Conservation (phyloP, 2,888 invertebrate genomes). For the Chironomus riparius region DNA sequence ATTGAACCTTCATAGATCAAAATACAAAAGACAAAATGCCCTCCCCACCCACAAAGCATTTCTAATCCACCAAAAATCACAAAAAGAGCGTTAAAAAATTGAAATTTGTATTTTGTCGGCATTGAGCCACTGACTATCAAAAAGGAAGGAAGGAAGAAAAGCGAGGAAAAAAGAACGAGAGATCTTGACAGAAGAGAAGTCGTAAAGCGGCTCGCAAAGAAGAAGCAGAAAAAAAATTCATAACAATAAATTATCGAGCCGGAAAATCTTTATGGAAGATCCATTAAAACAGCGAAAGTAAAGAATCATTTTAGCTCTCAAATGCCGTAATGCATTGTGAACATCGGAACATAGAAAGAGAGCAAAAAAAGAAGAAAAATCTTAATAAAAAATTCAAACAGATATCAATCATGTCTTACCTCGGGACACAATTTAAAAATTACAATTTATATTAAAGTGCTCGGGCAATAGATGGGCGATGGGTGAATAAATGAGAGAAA, state of each 20-base stretch:
- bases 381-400: constrained; percentile 25
- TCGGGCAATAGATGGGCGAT: neutral
- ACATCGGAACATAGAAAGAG: neutral
- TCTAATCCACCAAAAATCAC: no score
- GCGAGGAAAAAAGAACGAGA: neutral
- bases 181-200: neutral
- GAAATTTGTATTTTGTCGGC: neutral
- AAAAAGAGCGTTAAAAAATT: no score
- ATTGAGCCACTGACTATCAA: neutral
- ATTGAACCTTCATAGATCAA: no score
- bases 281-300: neutral
- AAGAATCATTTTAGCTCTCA: neutral
- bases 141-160: no score
- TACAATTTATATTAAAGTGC: constrained; percentile 15
- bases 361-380: neutral
- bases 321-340: neutral
- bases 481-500: neutral
- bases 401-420: constrained; percentile 26
- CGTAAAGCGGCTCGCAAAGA: neutral
- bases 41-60: no score
- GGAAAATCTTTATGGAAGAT: constrained; percentile 22
- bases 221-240: neutral
- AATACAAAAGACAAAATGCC: no score
- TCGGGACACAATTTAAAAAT: constrained; percentile 26
- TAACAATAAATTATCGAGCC: constrained; percentile 24